phyloP scores from a whole-genome alignment of 2,797 vertebrate genomes.

The Chelmon rostratus region DNA sequence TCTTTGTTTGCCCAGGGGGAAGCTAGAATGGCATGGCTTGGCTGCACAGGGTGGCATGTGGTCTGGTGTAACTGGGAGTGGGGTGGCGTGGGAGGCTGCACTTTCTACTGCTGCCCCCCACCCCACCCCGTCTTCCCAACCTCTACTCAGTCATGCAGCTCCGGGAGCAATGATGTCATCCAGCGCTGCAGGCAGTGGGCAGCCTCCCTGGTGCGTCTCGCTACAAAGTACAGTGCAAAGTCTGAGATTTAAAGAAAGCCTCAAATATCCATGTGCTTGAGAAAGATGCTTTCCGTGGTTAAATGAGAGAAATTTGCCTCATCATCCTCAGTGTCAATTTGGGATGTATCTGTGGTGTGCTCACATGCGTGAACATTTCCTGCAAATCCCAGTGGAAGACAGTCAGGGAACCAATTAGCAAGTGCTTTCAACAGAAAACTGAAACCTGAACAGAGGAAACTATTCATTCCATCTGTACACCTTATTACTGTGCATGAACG shows the following conservation, averaged over 20 bases:
- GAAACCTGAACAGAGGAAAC: neutral
- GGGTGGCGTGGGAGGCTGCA: constrained; percentile 64
- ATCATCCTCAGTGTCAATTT: constrained; percentile 24
- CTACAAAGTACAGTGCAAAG: constrained; percentile 18
- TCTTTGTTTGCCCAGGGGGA: constrained; percentile 80
- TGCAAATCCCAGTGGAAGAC: constrained; percentile 38
- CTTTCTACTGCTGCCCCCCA: constrained; percentile 56
- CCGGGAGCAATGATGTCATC: constrained; percentile 67
- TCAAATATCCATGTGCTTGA: neutral
- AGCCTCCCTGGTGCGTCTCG: constrained; percentile 28
- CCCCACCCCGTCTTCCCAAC: constrained; percentile 37
- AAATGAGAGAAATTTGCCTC: constrained; percentile 43
- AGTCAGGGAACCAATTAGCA: constrained; percentile 52
- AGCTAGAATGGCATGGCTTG: constrained; percentile 70
- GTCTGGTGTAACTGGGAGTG: constrained; percentile 64
- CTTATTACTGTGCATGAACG: neutral
- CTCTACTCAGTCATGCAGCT: constrained; percentile 56
- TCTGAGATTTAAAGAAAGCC: constrained; percentile 44
- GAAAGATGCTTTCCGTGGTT: constrained; percentile 5
- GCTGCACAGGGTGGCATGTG: constrained; percentile 77
- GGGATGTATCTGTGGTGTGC: constrained; percentile 17
- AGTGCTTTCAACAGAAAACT: constrained; percentile 34
- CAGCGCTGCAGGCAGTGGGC: constrained; percentile 33
- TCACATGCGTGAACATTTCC: constrained; percentile 38
- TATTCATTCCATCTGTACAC: constrained; percentile 24